Conservation (phyloP, 2,888 invertebrate genomes). For the Phasia obesa region DNA sequence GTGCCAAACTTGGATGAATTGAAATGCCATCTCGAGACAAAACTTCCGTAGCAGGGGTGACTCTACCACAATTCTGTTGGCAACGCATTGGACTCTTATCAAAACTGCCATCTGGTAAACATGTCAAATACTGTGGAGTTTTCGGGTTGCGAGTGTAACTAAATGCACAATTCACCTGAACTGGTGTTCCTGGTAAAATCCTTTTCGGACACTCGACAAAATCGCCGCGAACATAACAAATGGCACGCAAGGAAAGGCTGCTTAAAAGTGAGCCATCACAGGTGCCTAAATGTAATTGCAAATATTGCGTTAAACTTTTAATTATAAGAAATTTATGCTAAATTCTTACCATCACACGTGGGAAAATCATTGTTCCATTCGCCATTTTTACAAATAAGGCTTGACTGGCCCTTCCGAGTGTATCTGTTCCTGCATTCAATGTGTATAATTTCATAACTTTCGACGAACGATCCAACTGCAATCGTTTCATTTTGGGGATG, state of each 20-base stretch:
- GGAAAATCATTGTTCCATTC: constrained; percentile 71
- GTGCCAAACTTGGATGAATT: constrained; percentile 72
- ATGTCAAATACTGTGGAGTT: constrained; percentile 3
- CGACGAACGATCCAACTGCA: neutral
- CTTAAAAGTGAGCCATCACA: constrained; percentile 41
- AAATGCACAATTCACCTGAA: constrained; percentile 47
- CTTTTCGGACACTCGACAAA: constrained; percentile 23
- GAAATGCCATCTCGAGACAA: constrained; percentile 68
- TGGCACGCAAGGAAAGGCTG: constrained; percentile 32
- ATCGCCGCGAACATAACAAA: constrained; percentile 16
- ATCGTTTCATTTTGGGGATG: constrained; percentile 51
- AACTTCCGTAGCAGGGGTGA: constrained; percentile 35
- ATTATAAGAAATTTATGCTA: neutral
- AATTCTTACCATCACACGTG: constrained; percentile 30
- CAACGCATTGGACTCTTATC: constrained; percentile 59
- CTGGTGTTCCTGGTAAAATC: constrained; percentile 59
- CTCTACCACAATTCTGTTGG: constrained; percentile 72
- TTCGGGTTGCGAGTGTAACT: constrained; percentile 21
- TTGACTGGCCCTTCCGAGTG: neutral
- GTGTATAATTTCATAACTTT: constrained; percentile 30
- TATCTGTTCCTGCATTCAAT: constrained; percentile 34
- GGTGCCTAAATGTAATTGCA: constrained; percentile 33
- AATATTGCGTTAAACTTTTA: neutral
- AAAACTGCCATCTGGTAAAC: constrained; percentile 50
- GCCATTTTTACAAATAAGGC: constrained; percentile 63